Evolutionary conservation across 2,113 vertebrate species (phyloP).

Genomic region (Antechinus stuartii): DNA sequence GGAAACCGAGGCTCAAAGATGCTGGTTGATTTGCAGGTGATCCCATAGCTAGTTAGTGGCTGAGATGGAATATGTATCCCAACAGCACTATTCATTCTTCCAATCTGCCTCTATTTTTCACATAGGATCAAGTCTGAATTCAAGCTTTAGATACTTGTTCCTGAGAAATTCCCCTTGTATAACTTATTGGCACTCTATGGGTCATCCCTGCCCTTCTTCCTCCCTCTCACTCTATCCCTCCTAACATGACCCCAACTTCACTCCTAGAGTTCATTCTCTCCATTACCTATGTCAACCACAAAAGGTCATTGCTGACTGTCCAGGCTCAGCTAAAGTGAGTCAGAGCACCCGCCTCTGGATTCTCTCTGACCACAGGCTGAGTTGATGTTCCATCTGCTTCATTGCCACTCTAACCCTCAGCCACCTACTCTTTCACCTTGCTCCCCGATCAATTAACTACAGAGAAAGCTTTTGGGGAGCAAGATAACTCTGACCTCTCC

Average conservation of each 20-base stretch:
- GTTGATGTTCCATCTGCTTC: neutral
- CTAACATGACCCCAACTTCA: neutral
- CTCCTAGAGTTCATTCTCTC: neutral
- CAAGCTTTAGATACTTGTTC: neutral
- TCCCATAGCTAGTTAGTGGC: neutral
- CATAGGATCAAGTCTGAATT: neutral
- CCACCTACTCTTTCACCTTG: neutral
- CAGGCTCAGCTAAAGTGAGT: neutral
- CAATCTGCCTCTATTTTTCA: neutral
- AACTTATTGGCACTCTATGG: neutral
- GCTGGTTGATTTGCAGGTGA: neutral
- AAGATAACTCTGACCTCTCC: neutral
- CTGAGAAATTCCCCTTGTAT: neutral
- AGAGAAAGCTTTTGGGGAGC: neutral
- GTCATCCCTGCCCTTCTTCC: neutral
- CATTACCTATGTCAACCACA: neutral
- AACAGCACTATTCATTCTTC: neutral
- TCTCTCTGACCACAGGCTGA: neutral
- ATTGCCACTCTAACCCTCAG: neutral
- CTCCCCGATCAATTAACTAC: neutral
- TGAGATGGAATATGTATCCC: neutral
- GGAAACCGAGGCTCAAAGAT: neutral
- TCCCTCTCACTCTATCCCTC: neutral
- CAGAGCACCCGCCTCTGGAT: slow-evolving; percentile 1
- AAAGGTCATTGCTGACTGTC: neutral